Conservation (phyloP, 2,797 vertebrate genomes). For the Ptychobarbus kaznakovi region DNA sequence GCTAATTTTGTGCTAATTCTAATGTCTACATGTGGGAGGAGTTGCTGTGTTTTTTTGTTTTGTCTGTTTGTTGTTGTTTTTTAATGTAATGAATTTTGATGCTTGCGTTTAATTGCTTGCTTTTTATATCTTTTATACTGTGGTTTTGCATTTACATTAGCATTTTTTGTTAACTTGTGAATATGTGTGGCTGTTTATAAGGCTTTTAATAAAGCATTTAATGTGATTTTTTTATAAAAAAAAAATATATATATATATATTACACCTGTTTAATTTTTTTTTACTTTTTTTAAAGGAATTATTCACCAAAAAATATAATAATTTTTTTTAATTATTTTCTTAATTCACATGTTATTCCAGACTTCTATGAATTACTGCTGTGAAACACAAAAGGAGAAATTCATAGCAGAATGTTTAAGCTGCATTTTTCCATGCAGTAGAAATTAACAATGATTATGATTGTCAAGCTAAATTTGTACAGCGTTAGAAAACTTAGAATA, state of each 20-base stretch:
- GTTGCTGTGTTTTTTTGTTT: neutral
- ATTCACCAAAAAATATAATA: too few species aligned
- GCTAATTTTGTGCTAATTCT: neutral
- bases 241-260: too few species aligned
- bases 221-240: neutral
- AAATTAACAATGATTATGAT: neutral
- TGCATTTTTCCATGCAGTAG: neutral
- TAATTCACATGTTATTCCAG: neutral
- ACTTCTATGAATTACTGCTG: neutral
- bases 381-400: neutral
- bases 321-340: too few species aligned
- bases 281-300: neutral
- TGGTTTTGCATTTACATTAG: neutral
- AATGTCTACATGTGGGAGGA: slow-evolving; percentile 9
- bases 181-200: neutral
- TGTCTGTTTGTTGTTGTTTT: neutral
- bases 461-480: too few species aligned
- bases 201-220: neutral
- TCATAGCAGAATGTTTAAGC: neutral
- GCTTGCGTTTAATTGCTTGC: neutral
- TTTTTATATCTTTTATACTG: neutral
- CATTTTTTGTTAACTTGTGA: neutral
- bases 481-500: neutral
- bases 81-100: neutral
- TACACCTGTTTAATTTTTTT: neutral